These are phyloP conservation scores for Sarcophaga peregrina DNA, from an alignment of 1,140 invertebrate species.

Conservation along the genomic window DNA sequence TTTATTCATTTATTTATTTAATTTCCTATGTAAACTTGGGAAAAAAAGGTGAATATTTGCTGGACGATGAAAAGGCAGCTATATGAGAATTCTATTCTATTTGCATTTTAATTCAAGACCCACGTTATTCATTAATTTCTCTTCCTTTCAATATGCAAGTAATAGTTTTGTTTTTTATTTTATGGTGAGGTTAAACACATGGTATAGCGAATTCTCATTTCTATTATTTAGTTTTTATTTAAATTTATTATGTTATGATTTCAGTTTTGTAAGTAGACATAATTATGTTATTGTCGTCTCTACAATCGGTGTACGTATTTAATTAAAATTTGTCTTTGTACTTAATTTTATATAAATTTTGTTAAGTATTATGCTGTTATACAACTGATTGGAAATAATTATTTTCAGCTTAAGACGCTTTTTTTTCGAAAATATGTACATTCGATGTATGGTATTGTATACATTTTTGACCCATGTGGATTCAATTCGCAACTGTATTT, in stretches of 20 bases:
- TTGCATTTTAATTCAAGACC: not conserved
- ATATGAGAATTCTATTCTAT: not conserved
- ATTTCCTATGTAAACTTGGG: not conserved
- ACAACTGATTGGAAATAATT: no score
- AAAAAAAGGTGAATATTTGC: constrained; percentile 17
- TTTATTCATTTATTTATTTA: constrained; percentile 24
- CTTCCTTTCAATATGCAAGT: no score
- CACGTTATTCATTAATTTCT: no score
- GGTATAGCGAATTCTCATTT: not conserved
- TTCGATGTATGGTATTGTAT: no score
- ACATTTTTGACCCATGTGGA: no score
- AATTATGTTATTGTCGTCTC: no score
- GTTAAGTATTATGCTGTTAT: no score
- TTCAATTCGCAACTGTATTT: no score
- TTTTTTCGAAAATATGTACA: no score
- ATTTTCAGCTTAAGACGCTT: no score
- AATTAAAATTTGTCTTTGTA: not conserved
- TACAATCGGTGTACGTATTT: not conserved
- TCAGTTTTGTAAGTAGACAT: not conserved
- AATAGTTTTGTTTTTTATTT: no score
- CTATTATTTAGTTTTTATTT: not conserved
- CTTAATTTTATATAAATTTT: not conserved
- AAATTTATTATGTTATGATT: not conserved
- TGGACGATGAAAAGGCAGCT: not conserved
- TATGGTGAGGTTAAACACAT: not conserved